Conservation (phyloP, 2,888 invertebrate species). For the Pandemis cinnamomeana region DNA sequence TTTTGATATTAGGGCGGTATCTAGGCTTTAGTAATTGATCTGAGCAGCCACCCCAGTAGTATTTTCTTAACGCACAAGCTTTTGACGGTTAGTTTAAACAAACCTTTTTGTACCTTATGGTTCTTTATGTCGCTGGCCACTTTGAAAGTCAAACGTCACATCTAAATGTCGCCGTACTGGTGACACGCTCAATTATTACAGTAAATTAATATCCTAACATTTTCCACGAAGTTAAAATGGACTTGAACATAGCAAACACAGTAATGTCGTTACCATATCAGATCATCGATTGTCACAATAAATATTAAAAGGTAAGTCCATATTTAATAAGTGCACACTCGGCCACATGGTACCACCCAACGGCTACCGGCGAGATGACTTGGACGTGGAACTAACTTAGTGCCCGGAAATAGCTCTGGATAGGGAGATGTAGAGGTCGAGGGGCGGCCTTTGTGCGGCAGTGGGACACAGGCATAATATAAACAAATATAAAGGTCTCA, state of each 20-base stretch:
- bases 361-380: neutral
- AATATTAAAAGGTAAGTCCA: slow-evolving; percentile 16
- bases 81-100: too few species aligned
- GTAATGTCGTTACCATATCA: slow-evolving; percentile 14
- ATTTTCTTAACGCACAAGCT: too few species aligned
- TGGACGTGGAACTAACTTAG: too few species aligned
- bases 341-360: too few species aligned
- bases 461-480: too few species aligned
- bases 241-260: slow-evolving; percentile 22
- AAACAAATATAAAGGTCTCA: too few species aligned
- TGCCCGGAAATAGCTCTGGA: too few species aligned
- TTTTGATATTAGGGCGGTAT: too few species aligned
- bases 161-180: neutral
- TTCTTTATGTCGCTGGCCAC: neutral
- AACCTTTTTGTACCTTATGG: neutral
- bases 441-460: too few species aligned
- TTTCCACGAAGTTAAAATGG: slow-evolving; percentile 19
- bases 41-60: too few species aligned
- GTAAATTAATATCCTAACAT: neutral
- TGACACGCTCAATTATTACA: neutral
- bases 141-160: neutral
- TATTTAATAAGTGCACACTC: neutral
- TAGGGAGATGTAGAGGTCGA: too few species aligned
- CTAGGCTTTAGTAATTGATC: too few species aligned
- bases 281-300: slow-evolving; percentile 8